Base-by-base conservation (phyloP, 1,140 invertebrate genomes). In the Anoplophora glabripennis region DNA sequence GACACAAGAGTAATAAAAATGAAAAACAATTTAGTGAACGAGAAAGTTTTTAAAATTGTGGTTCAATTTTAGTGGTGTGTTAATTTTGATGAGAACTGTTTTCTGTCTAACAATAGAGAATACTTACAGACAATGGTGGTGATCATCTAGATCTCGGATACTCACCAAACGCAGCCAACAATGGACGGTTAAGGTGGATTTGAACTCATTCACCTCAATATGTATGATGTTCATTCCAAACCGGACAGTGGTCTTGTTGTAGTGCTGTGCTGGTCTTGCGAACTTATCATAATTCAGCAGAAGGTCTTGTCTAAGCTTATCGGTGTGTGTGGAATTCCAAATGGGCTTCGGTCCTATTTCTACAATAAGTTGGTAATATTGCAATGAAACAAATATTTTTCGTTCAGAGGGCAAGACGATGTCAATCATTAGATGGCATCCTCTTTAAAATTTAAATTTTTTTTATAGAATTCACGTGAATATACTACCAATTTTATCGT, bases 201-300 rank as follows among this genome's bases (percentile, higher is more conserved):
- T 80, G 42, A 79, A 70, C 63, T 86, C 84, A 63, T 83, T 81
- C 11, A 85, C 38, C 55, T 80, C 75, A 8, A 86, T 71, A 64
- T 86, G 81, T 60, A 78, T 76, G 4, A 87, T 71, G 10, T 72
- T 72, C 9, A 87, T 60, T 9, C 77, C 79, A 21, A 87, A 68
- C 5, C 67, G 72, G 7, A 87, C 81, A 8, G 72, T 77, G 0
- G 84, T 83, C 1, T 76, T 70, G 40, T 80, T 78, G 53, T 75
- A 78, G 58, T 83, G 78, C 60, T 82, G 77, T 0, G 80, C 69
- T 2, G 84, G 84, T 60, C 84, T 78, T 1, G 81, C 76, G 63
- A 83, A 81, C 73, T 83, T 84, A 69, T 87, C 84, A 65, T 86
- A 86, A 48, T 81, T 82, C 7, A 80, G 67, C 10, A 86, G 76